phyloP scores from a whole-genome alignment of 2,113 vertebrate species.

The Balaeniceps rex region DNA sequence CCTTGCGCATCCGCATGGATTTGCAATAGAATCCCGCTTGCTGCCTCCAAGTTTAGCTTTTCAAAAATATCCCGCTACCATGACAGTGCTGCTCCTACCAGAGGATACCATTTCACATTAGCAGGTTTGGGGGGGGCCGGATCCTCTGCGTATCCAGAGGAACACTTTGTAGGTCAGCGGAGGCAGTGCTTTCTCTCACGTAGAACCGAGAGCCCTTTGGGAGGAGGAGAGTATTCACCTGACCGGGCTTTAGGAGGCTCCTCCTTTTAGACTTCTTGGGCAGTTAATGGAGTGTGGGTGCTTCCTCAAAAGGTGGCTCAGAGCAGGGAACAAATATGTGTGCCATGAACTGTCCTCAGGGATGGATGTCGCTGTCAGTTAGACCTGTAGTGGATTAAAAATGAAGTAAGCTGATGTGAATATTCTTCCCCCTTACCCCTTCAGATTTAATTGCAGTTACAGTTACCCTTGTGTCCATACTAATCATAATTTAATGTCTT shows the following conservation, averaged over 20 bases:
- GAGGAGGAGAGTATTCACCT: background rate
- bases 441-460: conserved; percentile 65
- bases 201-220: background rate
- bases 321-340: background rate
- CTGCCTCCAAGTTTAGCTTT: background rate
- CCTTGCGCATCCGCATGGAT: background rate
- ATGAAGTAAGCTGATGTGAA: background rate
- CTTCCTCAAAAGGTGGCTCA: background rate
- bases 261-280: background rate
- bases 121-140: background rate
- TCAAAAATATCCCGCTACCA: background rate
- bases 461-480: conserved; percentile 66
- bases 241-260: background rate
- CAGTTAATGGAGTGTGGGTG: background rate
- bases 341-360: background rate
- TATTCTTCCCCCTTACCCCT: background rate
- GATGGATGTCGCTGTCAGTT: background rate
- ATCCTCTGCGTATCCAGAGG: background rate
- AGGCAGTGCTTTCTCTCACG: background rate
- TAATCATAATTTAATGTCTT: conserved; percentile 77
- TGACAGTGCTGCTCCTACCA: background rate
- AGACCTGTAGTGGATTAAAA: background rate
- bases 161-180: background rate
- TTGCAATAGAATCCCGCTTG: background rate
- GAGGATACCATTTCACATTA: background rate